Evolutionary conservation across 2,888 invertebrate genomes (phyloP), one percentile per base, ranked within the genome.

Genomic region (Andrena flavipes): DNA sequence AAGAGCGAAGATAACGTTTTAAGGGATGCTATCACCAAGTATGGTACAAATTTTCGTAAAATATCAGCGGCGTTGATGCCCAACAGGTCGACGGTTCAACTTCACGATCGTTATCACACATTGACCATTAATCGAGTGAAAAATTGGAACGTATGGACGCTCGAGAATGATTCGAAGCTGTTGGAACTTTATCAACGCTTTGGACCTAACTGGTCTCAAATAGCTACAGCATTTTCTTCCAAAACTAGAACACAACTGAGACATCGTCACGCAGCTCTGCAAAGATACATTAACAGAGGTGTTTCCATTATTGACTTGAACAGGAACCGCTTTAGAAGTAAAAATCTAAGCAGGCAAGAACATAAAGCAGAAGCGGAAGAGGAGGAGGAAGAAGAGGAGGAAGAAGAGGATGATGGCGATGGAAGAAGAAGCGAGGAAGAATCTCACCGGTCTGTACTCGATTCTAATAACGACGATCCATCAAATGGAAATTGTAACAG

Each of bases 1-100:
- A 92, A 94, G 1, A 96, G 95, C 76, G 97, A 97, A 93, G 97
- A 97, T 92, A 92, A 95, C 10, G 94, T 96, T 1, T 93, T 97
- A 29, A 90, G 96, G n/a, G 95, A 96, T 8, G 96, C 96, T 77
- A 94, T 96, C 0, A 93, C 95, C 60, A 95, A 95, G 85, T 96
- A 95, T 92, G 97, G 97, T 0, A 91, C 91, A 0, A 95, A 96
- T 89, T 97, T 95, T 88, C 89, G 90, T 16, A 95, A 94, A 87
- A 95, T 95, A 88, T 95, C 96, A 29, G 91, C 94, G 0, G 91
- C 94, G 10, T 95, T 95, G 73, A 94, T 97, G 82, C 96, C 96
- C 0, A 95, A 96, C 29, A 95, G 97, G 30, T 95, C 96, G 0
- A 88, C 94, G 6, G 88, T 95, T 0, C 97, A 97, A 90, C 92